Evolutionary conservation across 2,797 vertebrate species (phyloP).

Genomic region (Pygocentrus nattereri): DNA sequence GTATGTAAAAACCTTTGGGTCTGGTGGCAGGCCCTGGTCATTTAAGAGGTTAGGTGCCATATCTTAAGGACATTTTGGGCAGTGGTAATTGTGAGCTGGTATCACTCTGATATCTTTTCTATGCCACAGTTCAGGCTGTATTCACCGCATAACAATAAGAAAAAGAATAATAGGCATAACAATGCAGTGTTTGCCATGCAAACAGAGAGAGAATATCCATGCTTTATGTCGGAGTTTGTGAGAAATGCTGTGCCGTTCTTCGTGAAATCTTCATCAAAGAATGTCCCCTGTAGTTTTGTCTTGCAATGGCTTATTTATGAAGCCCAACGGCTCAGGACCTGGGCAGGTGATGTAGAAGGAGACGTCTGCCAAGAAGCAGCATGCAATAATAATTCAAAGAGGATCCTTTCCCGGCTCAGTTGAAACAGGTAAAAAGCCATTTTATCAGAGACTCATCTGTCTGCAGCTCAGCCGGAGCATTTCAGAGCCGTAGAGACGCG

Average conservation of each 20-base stretch:
- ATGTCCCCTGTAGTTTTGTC: constrained; percentile 12
- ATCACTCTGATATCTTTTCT: no score
- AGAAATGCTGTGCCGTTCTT: not conserved
- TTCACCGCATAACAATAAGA: no score
- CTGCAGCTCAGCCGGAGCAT: constrained; percentile 4
- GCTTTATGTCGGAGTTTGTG: constrained; percentile 10
- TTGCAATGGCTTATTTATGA: constrained; percentile 28
- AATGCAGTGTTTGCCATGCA: no score
- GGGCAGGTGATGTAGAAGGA: not conserved
- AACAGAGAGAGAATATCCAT: not conserved
- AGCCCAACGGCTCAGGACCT: not conserved
- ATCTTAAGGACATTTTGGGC: no score
- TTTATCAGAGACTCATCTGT: constrained; percentile 22
- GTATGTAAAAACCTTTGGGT: no score
- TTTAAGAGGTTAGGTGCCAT: no score
- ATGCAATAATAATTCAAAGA: constrained; percentile 18
- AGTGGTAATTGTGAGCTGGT: no score
- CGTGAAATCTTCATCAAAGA: constrained; percentile 35
- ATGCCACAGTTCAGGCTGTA: no score
- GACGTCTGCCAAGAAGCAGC: not conserved
- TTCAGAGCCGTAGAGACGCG: constrained; percentile 27
- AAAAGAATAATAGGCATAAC: no score
- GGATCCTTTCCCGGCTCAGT: not conserved
- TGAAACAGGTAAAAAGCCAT: constrained; percentile 19
- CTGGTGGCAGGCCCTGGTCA: no score